Conservation (phyloP, 2,113 vertebrate genomes). For the Sander vitreus region DNA sequence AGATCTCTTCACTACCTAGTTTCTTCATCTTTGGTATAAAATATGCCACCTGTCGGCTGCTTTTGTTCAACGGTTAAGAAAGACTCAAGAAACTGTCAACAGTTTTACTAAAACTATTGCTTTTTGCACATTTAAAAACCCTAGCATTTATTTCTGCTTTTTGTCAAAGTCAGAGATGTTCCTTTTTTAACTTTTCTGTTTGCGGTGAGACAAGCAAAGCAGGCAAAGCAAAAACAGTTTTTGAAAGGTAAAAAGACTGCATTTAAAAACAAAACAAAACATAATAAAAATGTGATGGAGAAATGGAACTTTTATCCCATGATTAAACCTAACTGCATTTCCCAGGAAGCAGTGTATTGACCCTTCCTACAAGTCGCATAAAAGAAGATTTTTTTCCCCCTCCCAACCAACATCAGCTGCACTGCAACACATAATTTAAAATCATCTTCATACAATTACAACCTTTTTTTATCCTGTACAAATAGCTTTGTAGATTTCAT, state of each 20-base stretch:
- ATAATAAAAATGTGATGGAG: conserved; percentile 89
- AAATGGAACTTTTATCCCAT: conserved; percentile 86
- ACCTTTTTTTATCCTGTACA: conserved; percentile 90
- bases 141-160: conserved; percentile 85
- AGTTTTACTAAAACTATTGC: conserved; percentile 97
- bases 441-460: conserved; percentile 95
- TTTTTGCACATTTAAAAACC: conserved; percentile 89
- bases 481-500: conserved; percentile 83
- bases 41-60: conserved; percentile 96
- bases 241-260: conserved; percentile 91
- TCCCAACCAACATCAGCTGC: conserved; percentile 85
- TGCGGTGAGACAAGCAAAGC: conserved; percentile 97
- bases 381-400: conserved; percentile 55
- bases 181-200: conserved; percentile 78
- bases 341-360: conserved; percentile 89
- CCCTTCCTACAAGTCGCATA: conserved; percentile 79
- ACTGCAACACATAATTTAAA: conserved; percentile 90
- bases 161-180: conserved; percentile 75
- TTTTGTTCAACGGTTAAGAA: conserved; percentile 97
- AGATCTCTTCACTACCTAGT: conserved; percentile 76
- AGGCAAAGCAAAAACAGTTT: conserved; percentile 91
- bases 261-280: conserved; percentile 82
- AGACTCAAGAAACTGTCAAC: conserved; percentile 99
- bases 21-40: conserved; percentile 99
- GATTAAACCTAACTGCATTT: conserved; percentile 90